Evolutionary conservation across 2,113 vertebrate genomes (phyloP), one percentile per base, ranked within the genome.

Genomic region (Rousettus leschenaultii): DNA sequence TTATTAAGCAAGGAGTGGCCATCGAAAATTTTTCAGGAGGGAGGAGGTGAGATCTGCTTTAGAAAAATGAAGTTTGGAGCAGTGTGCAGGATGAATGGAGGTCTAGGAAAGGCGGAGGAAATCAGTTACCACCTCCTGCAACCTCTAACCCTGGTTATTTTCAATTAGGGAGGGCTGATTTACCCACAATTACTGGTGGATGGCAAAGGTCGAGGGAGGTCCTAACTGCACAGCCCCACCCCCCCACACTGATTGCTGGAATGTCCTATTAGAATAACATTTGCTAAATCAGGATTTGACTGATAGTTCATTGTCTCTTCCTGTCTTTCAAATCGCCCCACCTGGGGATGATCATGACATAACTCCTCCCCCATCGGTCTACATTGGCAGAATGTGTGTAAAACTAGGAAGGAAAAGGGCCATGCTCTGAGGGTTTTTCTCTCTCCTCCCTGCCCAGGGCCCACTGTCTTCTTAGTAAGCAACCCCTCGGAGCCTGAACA

Each of bases 401-500:
- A 77, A 75, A 55, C 38, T 14, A 35, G 61, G 33, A 61, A 79
- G 80, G 61, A 43, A 74, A 65, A 74, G 6, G 74, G 43, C n/a
- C 21, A 43, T 26, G 6, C 45, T 68, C 14, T 15, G 45, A 55
- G 75, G 66, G n/a, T 28, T 89, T 66, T 82, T 38, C 78, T 33
- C 55, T 35, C 18, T 2, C 38, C 53, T 68, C 15, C 30, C 53
- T 3, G 18, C 65, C 24, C 92, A 91, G 87, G 48, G 90, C 65
- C 74, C 43, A 66, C 14, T 71, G 68, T 71, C 7, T 48, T 38
- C 89, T 74, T 21, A 63, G 84, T 21, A 21, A 28, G 71, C 0
- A 3, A 28, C 45, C 61, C 84, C 77, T 73, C 5, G 1, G 19
- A 33, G 53, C 28, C 40, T 28, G 38, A 96, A 97, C 96, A 97